Percentiles rank a stretch among this genome's conserved stretches.
Evolutionary conservation across 37 sponge, comb jelly and placozoan species (phyloP).

Genomic region (Cliona cf. orientalis): DNA sequence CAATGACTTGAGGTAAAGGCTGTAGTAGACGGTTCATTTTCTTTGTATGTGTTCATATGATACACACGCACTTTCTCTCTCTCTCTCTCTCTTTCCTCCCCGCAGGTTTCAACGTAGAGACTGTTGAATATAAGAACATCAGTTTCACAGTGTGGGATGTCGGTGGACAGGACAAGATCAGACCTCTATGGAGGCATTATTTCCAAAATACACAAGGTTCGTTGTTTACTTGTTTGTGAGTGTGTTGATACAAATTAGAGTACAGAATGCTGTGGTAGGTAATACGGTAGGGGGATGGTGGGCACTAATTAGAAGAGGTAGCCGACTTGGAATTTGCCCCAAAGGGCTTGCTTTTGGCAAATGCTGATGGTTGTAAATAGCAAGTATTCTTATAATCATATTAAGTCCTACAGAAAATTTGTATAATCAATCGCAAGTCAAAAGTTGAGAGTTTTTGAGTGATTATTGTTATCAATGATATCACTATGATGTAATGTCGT

Average conservation of each 20-base stretch:
- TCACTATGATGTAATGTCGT: not conserved
- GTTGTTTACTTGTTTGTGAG: not conserved
- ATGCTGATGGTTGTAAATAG: too few relatives aligned
- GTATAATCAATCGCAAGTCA: too few relatives aligned
- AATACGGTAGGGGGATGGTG: too few relatives aligned
- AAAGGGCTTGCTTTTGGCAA: too few relatives aligned
- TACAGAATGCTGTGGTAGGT: not conserved
- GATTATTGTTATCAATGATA: not conserved
- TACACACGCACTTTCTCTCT: too few relatives aligned
- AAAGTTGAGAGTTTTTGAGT: not conserved
- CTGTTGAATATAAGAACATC: conserved; percentile 98
- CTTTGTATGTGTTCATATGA: too few relatives aligned
- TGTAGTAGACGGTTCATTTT: conserved; percentile 1
- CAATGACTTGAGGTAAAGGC: not conserved
- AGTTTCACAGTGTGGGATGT: conserved; percentile 99
- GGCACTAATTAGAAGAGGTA: too few relatives aligned
- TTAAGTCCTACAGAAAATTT: too few relatives aligned
- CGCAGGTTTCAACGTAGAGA: conserved; percentile 96
- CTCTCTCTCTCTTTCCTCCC: not conserved
- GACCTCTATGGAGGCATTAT: conserved; percentile 99
- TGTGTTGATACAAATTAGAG: not conserved
- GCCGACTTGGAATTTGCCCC: too few relatives aligned
- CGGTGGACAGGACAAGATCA: conserved; percentile 99
- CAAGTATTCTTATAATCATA: too few relatives aligned
- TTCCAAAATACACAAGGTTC: conserved; percentile 99